A percentile compares a stretch with the other conserved stretches of the same genome.
Evolutionary conservation across 2,888 invertebrate genomes (phyloP).

Genomic region (Lobophora halterata): DNA sequence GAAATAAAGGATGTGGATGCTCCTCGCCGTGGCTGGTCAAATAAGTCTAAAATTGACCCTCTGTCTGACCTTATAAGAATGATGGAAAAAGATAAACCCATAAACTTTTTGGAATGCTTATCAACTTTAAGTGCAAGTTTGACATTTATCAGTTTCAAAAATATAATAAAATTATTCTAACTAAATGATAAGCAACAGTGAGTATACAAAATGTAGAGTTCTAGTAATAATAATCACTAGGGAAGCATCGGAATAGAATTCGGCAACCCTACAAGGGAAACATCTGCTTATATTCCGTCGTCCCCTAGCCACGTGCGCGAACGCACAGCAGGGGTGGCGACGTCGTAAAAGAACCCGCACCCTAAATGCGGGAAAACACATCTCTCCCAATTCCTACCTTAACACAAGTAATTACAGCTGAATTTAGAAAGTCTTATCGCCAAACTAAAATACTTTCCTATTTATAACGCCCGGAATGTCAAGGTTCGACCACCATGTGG

Average conservation of each 20-base stretch:
- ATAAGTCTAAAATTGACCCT: too few species aligned
- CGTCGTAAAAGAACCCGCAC: conserved; percentile 64
- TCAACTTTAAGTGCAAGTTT: not conserved
- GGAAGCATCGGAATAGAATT: conserved; percentile 31
- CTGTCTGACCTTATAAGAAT: too few species aligned
- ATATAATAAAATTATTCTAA: not conserved
- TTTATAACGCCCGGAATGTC: conserved; percentile 78
- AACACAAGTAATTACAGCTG: conserved; percentile 41
- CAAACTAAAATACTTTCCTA: conserved; percentile 71
- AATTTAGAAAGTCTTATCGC: conserved; percentile 41
- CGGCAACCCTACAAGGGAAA: conserved; percentile 54
- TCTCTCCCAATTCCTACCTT: conserved; percentile 43
- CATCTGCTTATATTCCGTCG: conserved; percentile 65
- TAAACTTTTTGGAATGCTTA: not conserved
- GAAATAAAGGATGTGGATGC: too few species aligned
- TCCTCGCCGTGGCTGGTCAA: too few species aligned
- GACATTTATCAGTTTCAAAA: not conserved
- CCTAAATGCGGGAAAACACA: conserved; percentile 64
- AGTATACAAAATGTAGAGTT: not conserved
- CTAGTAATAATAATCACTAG: conserved; percentile 20
- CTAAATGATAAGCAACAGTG: conserved; percentile 1
- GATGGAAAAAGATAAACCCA: too few species aligned
- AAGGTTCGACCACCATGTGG: conserved; percentile 74
- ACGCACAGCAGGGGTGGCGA: conserved; percentile 69
- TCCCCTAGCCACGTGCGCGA: conserved; percentile 67